Percentiles rank a stretch among this genome's conserved stretches.
These are phyloP conservation scores for Solea senegalensis DNA, from an alignment of 2,113 vertebrate genomes.

Conservation along the genomic window DNA sequence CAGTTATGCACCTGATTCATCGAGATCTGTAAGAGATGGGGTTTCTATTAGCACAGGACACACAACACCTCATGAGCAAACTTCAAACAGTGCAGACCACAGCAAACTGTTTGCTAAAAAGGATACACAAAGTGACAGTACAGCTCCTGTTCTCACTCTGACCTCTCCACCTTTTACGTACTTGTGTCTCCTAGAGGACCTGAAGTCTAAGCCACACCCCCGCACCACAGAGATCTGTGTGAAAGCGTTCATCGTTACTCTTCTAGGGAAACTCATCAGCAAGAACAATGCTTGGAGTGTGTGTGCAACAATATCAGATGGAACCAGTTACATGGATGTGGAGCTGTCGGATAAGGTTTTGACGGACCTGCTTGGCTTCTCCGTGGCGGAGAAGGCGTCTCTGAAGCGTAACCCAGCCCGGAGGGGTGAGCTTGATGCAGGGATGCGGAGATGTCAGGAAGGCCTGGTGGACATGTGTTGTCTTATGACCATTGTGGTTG, in stretches of 20 bases:
- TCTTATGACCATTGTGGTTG: constrained; percentile 87
- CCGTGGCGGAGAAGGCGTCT: constrained; percentile 85
- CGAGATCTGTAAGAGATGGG: neutral
- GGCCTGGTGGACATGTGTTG: constrained; percentile 94
- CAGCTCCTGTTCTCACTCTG: constrained; percentile 43
- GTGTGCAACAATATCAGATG: constrained; percentile 91
- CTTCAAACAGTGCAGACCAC: neutral
- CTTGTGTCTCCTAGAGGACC: constrained; percentile 79
- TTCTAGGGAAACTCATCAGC: constrained; percentile 88
- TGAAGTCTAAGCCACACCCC: constrained; percentile 56
- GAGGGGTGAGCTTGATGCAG: constrained; percentile 79
- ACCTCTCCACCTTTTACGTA: constrained; percentile 85
- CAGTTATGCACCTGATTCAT: neutral
- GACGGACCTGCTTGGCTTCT: constrained; percentile 89
- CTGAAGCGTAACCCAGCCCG: constrained; percentile 85
- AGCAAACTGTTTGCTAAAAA: neutral
- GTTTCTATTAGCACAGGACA: neutral
- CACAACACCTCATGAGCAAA: constrained; percentile 6
- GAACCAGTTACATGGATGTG: constrained; percentile 91
- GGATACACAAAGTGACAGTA: neutral
- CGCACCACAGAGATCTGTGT: constrained; percentile 77
- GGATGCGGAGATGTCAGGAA: constrained; percentile 89
- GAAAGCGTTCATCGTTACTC: constrained; percentile 96
- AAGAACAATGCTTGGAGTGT: constrained; percentile 85
- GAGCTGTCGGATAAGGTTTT: constrained; percentile 88